These are phyloP conservation scores for Troglohyphantes excavatus DNA, from an alignment of 2,888 invertebrate species.

Conservation along the genomic window DNA sequence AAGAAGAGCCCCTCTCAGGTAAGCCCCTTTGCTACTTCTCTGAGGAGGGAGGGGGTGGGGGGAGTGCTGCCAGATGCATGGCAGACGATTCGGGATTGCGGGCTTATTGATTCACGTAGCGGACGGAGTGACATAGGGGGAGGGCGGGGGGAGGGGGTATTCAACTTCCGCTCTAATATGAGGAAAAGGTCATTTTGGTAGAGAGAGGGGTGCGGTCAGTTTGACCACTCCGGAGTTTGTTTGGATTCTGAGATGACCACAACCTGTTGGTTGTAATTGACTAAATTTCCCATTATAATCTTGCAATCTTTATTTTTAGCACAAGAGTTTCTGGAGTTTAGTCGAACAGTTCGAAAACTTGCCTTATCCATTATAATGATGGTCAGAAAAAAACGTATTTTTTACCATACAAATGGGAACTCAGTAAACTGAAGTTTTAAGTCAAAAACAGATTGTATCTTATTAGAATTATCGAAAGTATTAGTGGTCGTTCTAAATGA, in stretches of 20 bases:
- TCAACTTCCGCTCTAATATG: background rate
- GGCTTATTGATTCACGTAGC: background rate
- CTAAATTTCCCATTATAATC: too few relatives aligned
- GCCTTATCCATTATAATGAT: too few relatives aligned
- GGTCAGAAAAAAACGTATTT: too few relatives aligned
- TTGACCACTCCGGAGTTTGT: background rate
- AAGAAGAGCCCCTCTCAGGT: background rate
- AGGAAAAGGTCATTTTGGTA: background rate
- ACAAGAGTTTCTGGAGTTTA: too few relatives aligned
- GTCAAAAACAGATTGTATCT: too few relatives aligned
- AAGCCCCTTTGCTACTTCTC: slow-evolving; percentile 8
- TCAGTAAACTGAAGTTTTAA: too few relatives aligned
- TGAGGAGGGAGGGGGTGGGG: background rate
- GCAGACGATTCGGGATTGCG: background rate
- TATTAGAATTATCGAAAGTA: too few relatives aligned
- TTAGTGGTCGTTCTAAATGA: too few relatives aligned
- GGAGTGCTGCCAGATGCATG: background rate
- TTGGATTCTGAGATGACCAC: background rate
- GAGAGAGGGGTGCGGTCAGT: slow-evolving; percentile 11
- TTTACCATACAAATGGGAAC: too few relatives aligned
- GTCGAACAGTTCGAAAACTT: too few relatives aligned
- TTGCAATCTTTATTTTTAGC: too few relatives aligned
- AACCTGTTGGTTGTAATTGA: background rate
- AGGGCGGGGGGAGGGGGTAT: slow-evolving; percentile 6
- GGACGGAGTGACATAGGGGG: background rate